A percentile compares a stretch with the other conserved stretches of the same genome.
Evolutionary conservation across 2,888 invertebrate species (phyloP).

Genomic region (Gasteruption jaculator): DNA sequence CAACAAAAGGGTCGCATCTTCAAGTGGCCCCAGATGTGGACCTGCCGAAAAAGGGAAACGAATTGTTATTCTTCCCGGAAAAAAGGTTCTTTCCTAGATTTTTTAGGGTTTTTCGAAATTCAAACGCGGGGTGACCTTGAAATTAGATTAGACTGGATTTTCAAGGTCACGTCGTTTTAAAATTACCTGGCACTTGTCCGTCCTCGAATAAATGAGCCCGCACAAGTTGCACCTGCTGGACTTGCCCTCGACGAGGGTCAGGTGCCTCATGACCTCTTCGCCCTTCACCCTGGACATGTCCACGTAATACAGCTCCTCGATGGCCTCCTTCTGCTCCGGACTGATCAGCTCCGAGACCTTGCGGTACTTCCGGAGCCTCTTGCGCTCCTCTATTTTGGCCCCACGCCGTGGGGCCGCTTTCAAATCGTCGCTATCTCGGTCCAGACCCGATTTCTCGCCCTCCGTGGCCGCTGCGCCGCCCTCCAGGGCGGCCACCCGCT

Average conservation of each 20-base stretch:
- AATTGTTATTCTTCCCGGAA: too few relatives aligned
- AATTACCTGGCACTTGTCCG: constrained; percentile 39
- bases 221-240: constrained; percentile 36
- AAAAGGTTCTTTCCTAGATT: too few relatives aligned
- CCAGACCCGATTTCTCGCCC: constrained; percentile 8
- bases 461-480: constrained; percentile 6
- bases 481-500: constrained; percentile 6
- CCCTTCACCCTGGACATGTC: constrained; percentile 35
- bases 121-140: too few relatives aligned
- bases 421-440: constrained; percentile 5
- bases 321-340: constrained; percentile 34
- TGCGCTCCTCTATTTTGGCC: background rate
- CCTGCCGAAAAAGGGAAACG: constrained; percentile 25
- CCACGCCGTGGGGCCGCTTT: background rate
- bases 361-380: background rate
- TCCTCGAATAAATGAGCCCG: constrained; percentile 27
- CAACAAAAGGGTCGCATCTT: constrained; percentile 42
- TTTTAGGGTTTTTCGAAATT: too few relatives aligned
- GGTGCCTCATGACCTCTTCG: constrained; percentile 27
- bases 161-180: background rate
- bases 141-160: too few relatives aligned
- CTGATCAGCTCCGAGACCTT: constrained; percentile 39
- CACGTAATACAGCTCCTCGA: constrained; percentile 34
- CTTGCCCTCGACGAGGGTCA: constrained; percentile 29
- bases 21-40: constrained; percentile 41